Evolutionary conservation across 2,888 invertebrate species (phyloP).

Genomic region (Argyra leucocephala): DNA sequence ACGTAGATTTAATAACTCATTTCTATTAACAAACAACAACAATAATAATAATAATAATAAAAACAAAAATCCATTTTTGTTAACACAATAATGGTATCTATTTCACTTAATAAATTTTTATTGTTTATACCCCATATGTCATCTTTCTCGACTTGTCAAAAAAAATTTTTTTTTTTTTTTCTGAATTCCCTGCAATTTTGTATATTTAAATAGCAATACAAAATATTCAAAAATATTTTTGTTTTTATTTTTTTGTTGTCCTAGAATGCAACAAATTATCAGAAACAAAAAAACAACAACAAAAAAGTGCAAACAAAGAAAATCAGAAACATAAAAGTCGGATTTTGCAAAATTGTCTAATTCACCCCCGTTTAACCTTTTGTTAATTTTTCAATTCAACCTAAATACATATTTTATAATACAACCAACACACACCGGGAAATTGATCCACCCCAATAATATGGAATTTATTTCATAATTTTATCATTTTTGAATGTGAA

Average conservation of each 20-base stretch:
- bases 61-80: too few relatives aligned
- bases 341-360: background rate
- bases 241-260: background rate
- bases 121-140: background rate
- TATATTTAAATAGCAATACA: background rate
- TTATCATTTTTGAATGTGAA: too few relatives aligned
- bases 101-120: slow-evolving; percentile 6
- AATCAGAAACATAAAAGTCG: background rate
- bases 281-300: background rate
- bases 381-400: background rate
- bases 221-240: background rate
- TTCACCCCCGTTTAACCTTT: background rate
- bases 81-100: background rate
- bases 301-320: background rate
- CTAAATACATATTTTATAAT: too few relatives aligned
- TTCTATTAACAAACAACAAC: too few relatives aligned
- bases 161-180: background rate
- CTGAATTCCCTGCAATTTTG: background rate
- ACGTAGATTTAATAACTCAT: background rate
- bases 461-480: background rate
- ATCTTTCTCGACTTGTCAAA: background rate
- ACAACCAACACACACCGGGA: too few relatives aligned
- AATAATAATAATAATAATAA: too few relatives aligned
- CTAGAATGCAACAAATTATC: background rate
- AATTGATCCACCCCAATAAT: background rate